phyloP scores from a whole-genome alignment of 2,113 vertebrate genomes.

The Sapayoa aenigma region DNA sequence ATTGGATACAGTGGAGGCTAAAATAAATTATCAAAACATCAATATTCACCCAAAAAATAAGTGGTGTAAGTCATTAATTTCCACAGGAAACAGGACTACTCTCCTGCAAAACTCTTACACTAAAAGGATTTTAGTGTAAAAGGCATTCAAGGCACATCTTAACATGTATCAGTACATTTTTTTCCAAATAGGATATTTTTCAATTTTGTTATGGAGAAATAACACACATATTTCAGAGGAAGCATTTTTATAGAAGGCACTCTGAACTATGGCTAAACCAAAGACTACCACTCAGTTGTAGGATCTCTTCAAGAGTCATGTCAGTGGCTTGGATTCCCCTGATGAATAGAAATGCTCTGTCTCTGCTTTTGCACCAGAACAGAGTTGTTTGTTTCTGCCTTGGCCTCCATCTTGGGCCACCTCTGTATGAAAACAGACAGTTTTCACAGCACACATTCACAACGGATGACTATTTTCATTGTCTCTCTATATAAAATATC shows the following conservation, averaged over 20 bases:
- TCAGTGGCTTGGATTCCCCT: neutral
- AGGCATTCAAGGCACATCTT: neutral
- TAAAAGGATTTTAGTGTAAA: too few relatives aligned
- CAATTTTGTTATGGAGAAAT: neutral
- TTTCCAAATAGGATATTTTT: neutral
- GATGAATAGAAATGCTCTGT: neutral
- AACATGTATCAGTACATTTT: neutral
- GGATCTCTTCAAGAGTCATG: neutral
- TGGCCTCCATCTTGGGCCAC: constrained; percentile 1
- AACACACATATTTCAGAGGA: neutral
- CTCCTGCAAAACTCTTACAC: neutral
- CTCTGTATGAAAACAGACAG: constrained; percentile 33
- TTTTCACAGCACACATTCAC: constrained; percentile 6
- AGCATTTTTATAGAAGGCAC: neutral
- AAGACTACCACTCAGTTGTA: neutral
- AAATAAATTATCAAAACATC: neutral
- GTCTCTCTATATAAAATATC: constrained; percentile 7
- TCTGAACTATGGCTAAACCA: neutral
- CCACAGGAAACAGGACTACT: neutral
- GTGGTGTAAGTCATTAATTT: neutral
- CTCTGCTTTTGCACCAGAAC: neutral
- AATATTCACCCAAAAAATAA: neutral
- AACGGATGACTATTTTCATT: constrained; percentile 44
- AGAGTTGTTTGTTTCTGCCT: neutral
- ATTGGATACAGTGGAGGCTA: neutral